Evolutionary conservation across 1,140 invertebrate genomes (phyloP).

Genomic region (Thaumatotibia leucotreta): DNA sequence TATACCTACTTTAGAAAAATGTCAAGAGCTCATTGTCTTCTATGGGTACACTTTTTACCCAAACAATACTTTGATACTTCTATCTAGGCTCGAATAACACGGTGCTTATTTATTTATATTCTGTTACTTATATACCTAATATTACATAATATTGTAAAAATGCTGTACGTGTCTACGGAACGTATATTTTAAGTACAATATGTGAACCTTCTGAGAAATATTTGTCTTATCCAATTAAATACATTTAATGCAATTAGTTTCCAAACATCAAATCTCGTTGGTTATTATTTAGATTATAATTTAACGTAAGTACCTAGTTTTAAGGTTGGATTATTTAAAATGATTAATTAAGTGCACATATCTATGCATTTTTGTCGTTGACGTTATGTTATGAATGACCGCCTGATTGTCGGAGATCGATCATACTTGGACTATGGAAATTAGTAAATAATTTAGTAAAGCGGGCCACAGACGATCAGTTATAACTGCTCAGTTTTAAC

Average conservation of each 20-base stretch:
- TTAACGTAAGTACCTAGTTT: slow-evolving; percentile 25
- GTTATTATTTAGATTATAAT: slow-evolving; percentile 31
- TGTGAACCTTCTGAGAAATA: slow-evolving; percentile 13
- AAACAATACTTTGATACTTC: no score
- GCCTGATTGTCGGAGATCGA: not conserved
- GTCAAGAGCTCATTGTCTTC: no score
- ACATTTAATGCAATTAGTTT: slow-evolving; percentile 58
- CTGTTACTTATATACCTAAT: not conserved
- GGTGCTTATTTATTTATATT: slow-evolving; percentile 1
- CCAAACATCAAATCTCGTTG: slow-evolving; percentile 58
- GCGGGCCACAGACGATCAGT: no score
- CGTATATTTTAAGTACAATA: slow-evolving; percentile 49
- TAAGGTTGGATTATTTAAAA: slow-evolving; percentile 16
- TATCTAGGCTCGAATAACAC: slow-evolving; percentile 1
- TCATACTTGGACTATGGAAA: not conserved
- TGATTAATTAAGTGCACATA: not conserved
- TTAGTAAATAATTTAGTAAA: not conserved
- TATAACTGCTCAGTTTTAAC: no score
- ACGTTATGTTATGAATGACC: not conserved
- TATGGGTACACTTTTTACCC: no score
- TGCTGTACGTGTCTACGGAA: not conserved
- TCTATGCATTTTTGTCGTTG: not conserved
- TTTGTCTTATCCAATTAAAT: slow-evolving; percentile 21
- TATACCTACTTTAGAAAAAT: no score
- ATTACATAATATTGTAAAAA: slow-evolving; percentile 3